Evolutionary conservation across 2,113 vertebrate species (phyloP).

Genomic region (Crotalus viridis): DNA sequence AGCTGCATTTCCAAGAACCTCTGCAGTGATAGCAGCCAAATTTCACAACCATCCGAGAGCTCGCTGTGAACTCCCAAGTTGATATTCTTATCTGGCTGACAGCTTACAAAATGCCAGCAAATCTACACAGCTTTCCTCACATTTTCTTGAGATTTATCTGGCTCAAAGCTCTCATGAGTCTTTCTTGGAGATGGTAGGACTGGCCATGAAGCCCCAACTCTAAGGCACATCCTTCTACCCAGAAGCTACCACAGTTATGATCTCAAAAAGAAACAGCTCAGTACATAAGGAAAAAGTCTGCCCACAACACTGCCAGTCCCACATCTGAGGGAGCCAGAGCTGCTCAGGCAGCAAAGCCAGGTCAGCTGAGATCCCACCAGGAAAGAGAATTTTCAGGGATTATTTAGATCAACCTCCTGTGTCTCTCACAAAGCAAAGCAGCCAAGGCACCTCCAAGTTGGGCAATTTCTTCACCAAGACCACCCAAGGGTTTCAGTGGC

Average conservation of each 20-base stretch:
- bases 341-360: neutral
- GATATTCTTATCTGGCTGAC: neutral
- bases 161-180: neutral
- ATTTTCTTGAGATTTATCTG: neutral
- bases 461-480: neutral
- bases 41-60: neutral
- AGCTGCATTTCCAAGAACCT: neutral
- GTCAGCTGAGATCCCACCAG: neutral
- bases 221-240: neutral
- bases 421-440: neutral
- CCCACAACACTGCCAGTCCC: neutral
- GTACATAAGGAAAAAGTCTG: neutral
- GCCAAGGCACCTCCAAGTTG: neutral
- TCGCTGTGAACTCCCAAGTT: neutral
- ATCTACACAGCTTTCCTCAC: neutral
- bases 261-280: neutral
- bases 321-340: neutral
- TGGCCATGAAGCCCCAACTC: neutral
- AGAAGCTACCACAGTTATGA: neutral
- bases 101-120: neutral
- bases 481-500: too few relatives aligned
- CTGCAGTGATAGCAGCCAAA: neutral
- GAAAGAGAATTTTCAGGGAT: neutral
- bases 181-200: neutral
- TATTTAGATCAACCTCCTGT: neutral